Evolutionary conservation across 2,888 invertebrate genomes (phyloP).

Genomic region (Bruchidius siliquastri): DNA sequence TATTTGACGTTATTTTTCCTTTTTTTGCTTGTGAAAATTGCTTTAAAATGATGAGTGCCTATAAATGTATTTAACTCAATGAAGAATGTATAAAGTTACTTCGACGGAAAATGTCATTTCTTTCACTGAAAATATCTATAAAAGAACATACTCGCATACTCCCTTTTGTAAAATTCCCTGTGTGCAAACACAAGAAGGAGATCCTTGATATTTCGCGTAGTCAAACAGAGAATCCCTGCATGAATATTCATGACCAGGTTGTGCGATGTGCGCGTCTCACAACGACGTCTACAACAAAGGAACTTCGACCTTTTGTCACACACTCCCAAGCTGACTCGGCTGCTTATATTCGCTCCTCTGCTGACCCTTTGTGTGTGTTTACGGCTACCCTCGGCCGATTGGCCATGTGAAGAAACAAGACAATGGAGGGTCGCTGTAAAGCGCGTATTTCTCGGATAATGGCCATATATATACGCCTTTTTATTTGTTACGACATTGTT

Average conservation of each 20-base stretch:
- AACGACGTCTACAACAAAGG: background rate
- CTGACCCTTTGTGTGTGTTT: background rate
- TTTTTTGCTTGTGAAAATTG: too few relatives aligned
- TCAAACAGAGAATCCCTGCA: conserved; percentile 11
- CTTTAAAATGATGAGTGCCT: too few relatives aligned
- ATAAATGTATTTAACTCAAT: too few relatives aligned
- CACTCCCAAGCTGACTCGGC: background rate
- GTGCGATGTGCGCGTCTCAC: conserved; percentile 15
- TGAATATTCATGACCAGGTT: conserved; percentile 23
- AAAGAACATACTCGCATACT: too few relatives aligned
- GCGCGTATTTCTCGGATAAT: background rate
- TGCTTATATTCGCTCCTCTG: background rate
- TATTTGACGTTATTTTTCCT: too few relatives aligned
- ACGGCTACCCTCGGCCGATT: background rate
- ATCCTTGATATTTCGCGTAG: background rate
- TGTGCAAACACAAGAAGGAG: background rate
- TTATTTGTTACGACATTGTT: too few relatives aligned
- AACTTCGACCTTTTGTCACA: background rate
- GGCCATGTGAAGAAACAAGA: background rate
- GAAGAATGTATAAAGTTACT: too few relatives aligned
- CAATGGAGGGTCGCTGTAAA: background rate
- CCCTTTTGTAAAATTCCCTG: background rate
- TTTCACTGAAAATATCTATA: too few relatives aligned
- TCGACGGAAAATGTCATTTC: too few relatives aligned
- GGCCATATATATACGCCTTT: too few relatives aligned